Base-by-base conservation (phyloP, 2,888 invertebrate species). In the Thecocarcelia acutangulata region DNA sequence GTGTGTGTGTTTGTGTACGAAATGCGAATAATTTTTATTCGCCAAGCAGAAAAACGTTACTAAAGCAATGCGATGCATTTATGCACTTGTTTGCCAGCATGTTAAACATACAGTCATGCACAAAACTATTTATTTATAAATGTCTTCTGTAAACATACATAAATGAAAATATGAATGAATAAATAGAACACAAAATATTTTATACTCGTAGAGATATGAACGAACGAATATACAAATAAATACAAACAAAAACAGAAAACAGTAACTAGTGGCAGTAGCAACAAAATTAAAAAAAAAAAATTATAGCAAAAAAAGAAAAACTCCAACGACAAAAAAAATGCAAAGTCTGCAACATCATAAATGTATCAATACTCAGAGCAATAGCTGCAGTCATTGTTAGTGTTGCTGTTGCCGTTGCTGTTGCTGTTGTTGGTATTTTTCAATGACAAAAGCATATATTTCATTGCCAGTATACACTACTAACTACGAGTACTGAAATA, bases 371-470 rank as follows among this genome's bases (percentile, higher is more conserved):
- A 76, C 54, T 33, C 13, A 28, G 2, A 66, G 68, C 42, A 63
- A 54, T 11, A 21, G 24, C 50, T 44, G 21, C 13, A 3, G 5
- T 28, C 2, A n/a, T n/a, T n/a, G n/a, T n/a, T n/a, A n/a, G n/a
- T n/a, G n/a, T n/a, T n/a, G n/a, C n/a, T n/a, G n/a, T n/a, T 66
- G 21, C 15, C n/a, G 54, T 33, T 58, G 21, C 3, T 50, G 52
- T 59, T 46, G 15, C 44, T 17, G 56, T 42, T 78, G 44, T 73
- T 21, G 19, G 56, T 37, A 37, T 52, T 52, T 42, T 52, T 37
- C 81, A 74, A 64, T 82, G 77, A 78, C 82, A 82, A 70, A 70
- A 82, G 42, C 82, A 78, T 64, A 69, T 78, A 59, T 82, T 77
- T 78, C 82, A 82, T 78, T 74, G 82, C 74, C 82, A 82, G 82